phyloP scores from a whole-genome alignment of 1,140 invertebrate species.

The Drosophila persimilis region DNA sequence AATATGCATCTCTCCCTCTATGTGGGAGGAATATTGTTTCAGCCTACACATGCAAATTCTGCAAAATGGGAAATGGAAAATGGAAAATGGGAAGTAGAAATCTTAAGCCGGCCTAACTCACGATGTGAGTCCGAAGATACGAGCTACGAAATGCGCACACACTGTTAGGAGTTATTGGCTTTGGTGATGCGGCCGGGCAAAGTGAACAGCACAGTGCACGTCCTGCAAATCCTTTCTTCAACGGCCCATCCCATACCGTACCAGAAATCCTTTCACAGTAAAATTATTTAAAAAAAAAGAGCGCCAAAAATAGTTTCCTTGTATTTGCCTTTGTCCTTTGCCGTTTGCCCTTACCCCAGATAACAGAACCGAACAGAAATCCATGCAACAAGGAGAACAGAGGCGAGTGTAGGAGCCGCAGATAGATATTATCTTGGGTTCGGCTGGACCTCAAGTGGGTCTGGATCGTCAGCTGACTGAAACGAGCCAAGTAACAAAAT shows the following conservation, averaged over 20 bases:
- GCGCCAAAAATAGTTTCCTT: constrained; percentile 61
- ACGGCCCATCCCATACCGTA: constrained; percentile 17
- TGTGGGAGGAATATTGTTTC: constrained; percentile 65
- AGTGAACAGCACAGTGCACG: constrained; percentile 56
- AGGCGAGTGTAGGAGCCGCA: constrained; percentile 8
- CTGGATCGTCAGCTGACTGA: constrained; percentile 65
- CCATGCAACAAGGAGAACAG: constrained; percentile 14
- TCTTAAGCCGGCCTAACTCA: constrained; percentile 63
- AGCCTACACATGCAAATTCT: constrained; percentile 67
- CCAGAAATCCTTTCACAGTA: constrained; percentile 67
- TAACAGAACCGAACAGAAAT: constrained; percentile 32
- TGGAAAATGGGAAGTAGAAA: constrained; percentile 27
- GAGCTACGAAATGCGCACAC: constrained; percentile 73
- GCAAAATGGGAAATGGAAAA: constrained; percentile 42
- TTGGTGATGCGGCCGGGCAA: constrained; percentile 45
- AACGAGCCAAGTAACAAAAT: constrained; percentile 6
- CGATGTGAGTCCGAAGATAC: constrained; percentile 64
- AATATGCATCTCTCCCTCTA: constrained; percentile 47
- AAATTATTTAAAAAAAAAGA: constrained; percentile 67
- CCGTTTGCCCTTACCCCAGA: constrained; percentile 38
- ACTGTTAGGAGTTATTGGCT: constrained; percentile 59
- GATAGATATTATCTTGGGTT: constrained; percentile 65
- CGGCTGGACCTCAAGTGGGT: constrained; percentile 65
- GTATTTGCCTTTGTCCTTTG: constrained; percentile 32
- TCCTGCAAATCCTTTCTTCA: constrained; percentile 63